Evolutionary conservation across 2,113 vertebrate genomes (phyloP).

Genomic region (Holacanthus passer): DNA sequence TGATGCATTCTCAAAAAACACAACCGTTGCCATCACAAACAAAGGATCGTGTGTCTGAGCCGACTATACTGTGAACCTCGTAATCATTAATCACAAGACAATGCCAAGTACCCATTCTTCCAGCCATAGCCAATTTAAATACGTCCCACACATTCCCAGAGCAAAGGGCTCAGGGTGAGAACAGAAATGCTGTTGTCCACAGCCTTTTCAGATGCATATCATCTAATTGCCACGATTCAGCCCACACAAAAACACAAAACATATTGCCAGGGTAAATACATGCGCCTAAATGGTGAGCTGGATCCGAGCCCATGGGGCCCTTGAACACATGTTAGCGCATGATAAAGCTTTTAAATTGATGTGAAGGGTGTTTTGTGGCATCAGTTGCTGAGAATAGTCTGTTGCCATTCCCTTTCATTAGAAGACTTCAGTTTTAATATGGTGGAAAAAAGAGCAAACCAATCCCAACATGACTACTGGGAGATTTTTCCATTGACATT

Average conservation of each 20-base stretch:
- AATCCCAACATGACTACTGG: conserved; percentile 45
- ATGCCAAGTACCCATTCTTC: conserved; percentile 47
- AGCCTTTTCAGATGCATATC: conserved; percentile 74
- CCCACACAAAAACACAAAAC: conserved; percentile 57
- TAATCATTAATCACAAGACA: conserved; percentile 56
- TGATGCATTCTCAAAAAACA: conserved; percentile 16
- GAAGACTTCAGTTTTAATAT: conserved; percentile 34
- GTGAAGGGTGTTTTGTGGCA: conserved; percentile 27
- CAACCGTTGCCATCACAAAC: conserved; percentile 33
- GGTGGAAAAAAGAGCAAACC: conserved; percentile 30
- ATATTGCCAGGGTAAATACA: conserved; percentile 41
- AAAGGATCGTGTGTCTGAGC: conserved; percentile 37
- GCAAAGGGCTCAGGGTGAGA: conserved; percentile 47
- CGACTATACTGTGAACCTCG: not conserved
- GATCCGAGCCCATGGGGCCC: conserved; percentile 21
- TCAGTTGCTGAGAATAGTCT: conserved; percentile 29
- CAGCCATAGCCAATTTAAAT: conserved; percentile 51
- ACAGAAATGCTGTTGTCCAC: conserved; percentile 67
- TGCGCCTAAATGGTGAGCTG: conserved; percentile 41
- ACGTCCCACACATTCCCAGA: conserved; percentile 52
- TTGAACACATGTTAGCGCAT: conserved; percentile 41
- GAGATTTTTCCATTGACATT: conserved; percentile 68
- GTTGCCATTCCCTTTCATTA: conserved; percentile 41
- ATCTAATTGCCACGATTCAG: conserved; percentile 49
- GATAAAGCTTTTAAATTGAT: conserved; percentile 40